Conservation (phyloP, 2,797 vertebrate species). For the Aplochiton taeniatus region DNA sequence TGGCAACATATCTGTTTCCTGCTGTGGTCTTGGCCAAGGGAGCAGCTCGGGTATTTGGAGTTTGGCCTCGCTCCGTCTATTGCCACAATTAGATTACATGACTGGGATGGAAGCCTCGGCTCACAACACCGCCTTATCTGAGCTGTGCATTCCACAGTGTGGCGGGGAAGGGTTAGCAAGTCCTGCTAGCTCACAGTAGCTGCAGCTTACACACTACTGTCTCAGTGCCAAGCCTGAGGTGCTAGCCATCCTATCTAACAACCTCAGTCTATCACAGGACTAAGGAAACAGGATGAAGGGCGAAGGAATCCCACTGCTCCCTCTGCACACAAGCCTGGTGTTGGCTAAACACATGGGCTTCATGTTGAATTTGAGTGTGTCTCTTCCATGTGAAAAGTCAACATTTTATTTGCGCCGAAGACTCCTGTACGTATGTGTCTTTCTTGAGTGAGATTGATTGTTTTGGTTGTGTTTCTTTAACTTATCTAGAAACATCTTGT, state of each 20-base stretch:
- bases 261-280: background rate
- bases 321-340: too few species aligned
- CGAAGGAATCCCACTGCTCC: too few species aligned
- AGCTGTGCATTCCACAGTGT: slow-evolving; percentile 14
- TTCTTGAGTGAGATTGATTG: background rate
- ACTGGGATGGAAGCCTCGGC: slow-evolving; percentile 3
- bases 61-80: slow-evolving; percentile 7
- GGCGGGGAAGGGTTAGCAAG: background rate
- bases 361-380: too few species aligned
- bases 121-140: slow-evolving; percentile 10
- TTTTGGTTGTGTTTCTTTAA: slow-evolving; percentile 3
- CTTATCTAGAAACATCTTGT: slow-evolving; percentile 9
- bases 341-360: too few species aligned
- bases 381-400: too few species aligned
- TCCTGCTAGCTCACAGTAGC: background rate
- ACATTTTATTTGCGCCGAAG: too few species aligned
- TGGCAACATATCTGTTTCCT: slow-evolving; percentile 3
- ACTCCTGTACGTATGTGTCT: background rate
- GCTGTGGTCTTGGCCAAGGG: slow-evolving; percentile 16
- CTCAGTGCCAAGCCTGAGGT: background rate
- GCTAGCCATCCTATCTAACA: background rate
- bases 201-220: background rate
- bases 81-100: slow-evolving; percentile 20
- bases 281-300: too few species aligned
- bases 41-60: slow-evolving; percentile 15